Evolutionary conservation across 1,140 invertebrate species (phyloP).

Genomic region (Drosophila willistoni): DNA sequence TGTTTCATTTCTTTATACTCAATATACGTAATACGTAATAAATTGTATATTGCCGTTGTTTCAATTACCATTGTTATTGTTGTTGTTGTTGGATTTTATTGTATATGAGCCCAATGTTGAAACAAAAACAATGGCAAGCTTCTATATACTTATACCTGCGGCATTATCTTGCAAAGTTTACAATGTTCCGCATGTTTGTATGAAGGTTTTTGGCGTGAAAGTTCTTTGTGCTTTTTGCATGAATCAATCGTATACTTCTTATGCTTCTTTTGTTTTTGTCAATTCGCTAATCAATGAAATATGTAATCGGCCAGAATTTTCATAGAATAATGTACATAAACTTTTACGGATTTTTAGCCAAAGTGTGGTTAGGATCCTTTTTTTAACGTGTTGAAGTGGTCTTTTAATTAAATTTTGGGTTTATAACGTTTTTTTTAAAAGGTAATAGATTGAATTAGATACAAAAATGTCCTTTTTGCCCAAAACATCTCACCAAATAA

Average conservation of each 20-base stretch:
- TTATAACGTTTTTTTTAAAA: no score
- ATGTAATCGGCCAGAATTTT: not conserved
- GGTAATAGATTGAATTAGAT: no score
- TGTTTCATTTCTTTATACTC: conserved; percentile 26
- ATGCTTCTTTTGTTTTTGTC: not conserved
- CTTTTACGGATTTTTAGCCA: not conserved
- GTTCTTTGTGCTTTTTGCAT: conserved; percentile 28
- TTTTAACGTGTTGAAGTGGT: no score
- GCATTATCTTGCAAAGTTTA: conserved; percentile 56
- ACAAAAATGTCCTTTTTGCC: no score
- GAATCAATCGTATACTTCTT: not conserved
- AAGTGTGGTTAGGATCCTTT: not conserved
- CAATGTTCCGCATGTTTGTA: conserved; percentile 37
- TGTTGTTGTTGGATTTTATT: conserved; percentile 22
- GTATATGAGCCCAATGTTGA: conserved; percentile 22
- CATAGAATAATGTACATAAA: not conserved
- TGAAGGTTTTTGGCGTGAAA: conserved; percentile 21
- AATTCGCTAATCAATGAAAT: not conserved
- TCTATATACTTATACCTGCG: conserved; percentile 15
- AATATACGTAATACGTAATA: conserved; percentile 68
- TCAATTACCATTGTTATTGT: not conserved
- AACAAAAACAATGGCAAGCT: conserved; percentile 65
- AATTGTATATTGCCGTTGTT: conserved; percentile 35
- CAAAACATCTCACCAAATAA: no score
- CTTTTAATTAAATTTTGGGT: no score